phyloP scores from a whole-genome alignment of 2,888 invertebrate species.

The Meteorus colon region DNA sequence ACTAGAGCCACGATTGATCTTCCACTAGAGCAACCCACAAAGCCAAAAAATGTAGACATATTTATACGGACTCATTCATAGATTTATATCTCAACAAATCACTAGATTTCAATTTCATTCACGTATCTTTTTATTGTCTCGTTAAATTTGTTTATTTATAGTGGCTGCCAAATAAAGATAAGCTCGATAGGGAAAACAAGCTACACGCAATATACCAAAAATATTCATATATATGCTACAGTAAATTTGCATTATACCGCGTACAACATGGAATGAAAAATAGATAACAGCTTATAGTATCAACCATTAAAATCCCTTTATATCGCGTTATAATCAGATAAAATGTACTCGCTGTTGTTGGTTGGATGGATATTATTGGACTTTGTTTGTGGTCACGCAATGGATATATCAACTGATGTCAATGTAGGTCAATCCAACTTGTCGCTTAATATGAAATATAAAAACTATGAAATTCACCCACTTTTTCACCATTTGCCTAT shows the following conservation, averaged over 20 bases:
- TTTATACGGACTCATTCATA: background rate
- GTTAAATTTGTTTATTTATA: constrained; percentile 14
- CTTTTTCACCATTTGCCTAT: background rate
- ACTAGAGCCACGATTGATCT: background rate
- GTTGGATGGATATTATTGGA: constrained; percentile 19
- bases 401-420: background rate
- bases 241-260: constrained; percentile 35
- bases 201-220: constrained; percentile 24
- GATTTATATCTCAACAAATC: background rate
- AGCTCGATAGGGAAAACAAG: constrained; percentile 26
- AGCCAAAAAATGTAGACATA: background rate
- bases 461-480: background rate
- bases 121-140: background rate
- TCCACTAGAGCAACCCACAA: background rate
- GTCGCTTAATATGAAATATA: background rate
- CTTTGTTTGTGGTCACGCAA: constrained; percentile 17
- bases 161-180: constrained; percentile 28
- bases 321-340: constrained; percentile 32
- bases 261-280: constrained; percentile 45
- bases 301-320: constrained; percentile 43
- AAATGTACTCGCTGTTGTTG: constrained; percentile 23
- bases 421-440: background rate
- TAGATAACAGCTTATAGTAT: constrained; percentile 49
- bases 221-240: constrained; percentile 17
- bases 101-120: background rate